A percentile compares a stretch with the other conserved stretches of the same genome.
Conservation (phyloP, 2,113 vertebrate genomes). For the Leptocoma aspasia region DNA sequence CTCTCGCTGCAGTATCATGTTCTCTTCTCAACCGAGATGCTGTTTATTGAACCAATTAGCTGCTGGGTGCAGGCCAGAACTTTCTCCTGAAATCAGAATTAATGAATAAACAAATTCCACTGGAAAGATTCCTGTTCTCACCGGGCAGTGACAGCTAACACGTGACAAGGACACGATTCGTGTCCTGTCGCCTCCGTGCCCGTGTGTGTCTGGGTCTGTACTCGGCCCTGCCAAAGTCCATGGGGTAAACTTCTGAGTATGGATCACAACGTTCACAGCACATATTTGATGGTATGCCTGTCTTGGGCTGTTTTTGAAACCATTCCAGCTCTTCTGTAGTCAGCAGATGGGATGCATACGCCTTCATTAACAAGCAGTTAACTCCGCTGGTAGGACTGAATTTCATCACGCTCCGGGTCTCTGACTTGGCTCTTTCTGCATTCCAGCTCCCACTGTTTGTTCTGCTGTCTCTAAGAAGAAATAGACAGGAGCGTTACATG, state of each 20-base stretch:
- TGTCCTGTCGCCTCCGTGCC: neutral
- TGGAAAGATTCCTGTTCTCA: neutral
- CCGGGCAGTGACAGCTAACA: neutral
- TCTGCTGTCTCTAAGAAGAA: neutral
- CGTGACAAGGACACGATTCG: neutral
- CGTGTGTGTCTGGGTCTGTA: accelerated
- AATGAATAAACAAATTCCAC: constrained; percentile 33
- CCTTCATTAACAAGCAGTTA: constrained; percentile 58
- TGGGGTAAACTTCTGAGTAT: neutral
- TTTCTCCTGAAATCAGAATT: constrained; percentile 54
- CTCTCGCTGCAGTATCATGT: neutral
- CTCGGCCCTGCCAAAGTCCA: accelerated
- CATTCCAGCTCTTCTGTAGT: constrained; percentile 34
- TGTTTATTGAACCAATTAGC: constrained; percentile 60
- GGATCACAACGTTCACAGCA: neutral
- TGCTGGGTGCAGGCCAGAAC: constrained; percentile 47
- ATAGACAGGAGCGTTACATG: neutral
- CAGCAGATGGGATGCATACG: constrained; percentile 58
- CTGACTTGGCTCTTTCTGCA: constrained; percentile 25
- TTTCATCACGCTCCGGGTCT: constrained; percentile 9
- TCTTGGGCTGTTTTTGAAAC: constrained; percentile 38
- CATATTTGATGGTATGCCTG: neutral
- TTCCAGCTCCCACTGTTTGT: constrained; percentile 37
- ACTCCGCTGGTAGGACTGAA: neutral
- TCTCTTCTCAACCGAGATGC: neutral